Evolutionary conservation across 2,113 vertebrate species (phyloP).

Genomic region (Corapipo altera): DNA sequence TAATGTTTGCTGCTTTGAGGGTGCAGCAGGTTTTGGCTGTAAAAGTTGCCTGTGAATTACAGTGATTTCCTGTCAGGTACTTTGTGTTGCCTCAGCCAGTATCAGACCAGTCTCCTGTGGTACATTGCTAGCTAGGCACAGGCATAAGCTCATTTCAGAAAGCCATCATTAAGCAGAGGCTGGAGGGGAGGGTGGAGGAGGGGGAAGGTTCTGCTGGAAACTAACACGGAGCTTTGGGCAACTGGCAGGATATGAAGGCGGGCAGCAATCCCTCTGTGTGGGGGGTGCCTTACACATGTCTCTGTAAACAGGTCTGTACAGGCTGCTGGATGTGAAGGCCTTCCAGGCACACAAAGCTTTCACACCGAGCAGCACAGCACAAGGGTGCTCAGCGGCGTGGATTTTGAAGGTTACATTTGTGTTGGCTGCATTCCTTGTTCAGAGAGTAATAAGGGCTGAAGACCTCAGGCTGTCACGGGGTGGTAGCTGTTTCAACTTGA

Average conservation of each 20-base stretch:
- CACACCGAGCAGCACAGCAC: background rate
- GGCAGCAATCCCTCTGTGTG: background rate
- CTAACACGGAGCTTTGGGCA: background rate
- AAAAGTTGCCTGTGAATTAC: background rate
- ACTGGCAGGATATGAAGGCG: background rate
- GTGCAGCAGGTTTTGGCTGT: background rate
- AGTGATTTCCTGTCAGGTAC: background rate
- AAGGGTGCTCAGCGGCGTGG: background rate
- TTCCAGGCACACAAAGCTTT: slow-evolving; percentile 18
- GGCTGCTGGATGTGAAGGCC: background rate
- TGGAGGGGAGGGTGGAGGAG: slow-evolving; percentile 10
- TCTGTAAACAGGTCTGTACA: slow-evolving; percentile 18
- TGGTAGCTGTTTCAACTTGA: slow-evolving; percentile 57
- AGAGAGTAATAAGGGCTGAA: slow-evolving; percentile 27
- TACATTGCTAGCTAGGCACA: accelerated
- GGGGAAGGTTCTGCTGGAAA: slow-evolving; percentile 7
- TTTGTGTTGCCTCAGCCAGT: background rate
- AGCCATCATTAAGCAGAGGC: background rate
- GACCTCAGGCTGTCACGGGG: slow-evolving; percentile 44
- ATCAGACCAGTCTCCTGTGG: background rate
- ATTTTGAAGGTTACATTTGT: slow-evolving; percentile 34
- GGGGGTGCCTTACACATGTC: background rate
- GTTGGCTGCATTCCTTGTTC: slow-evolving; percentile 47
- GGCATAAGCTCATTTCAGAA: background rate
- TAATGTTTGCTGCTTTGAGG: background rate